Evolutionary conservation across 1,140 invertebrate genomes (phyloP), one percentile per base, ranked within the genome.

Genomic region (Branchinecta lindahli): DNA sequence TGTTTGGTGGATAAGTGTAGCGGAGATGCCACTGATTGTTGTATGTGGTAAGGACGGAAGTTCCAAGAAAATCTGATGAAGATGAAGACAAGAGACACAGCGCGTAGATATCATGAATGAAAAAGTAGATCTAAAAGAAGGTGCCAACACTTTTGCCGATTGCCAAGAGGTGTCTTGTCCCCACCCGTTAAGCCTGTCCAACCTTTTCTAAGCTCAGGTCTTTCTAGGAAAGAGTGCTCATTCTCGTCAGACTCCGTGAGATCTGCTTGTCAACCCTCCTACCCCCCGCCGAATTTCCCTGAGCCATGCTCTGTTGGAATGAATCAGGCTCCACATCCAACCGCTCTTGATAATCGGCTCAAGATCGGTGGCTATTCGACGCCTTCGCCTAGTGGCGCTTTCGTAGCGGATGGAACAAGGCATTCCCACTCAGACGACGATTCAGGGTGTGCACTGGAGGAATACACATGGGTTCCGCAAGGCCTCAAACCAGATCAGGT

Each of bases 401-500:
- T 61, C 65, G 74, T 74, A 66, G 77, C 79, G 67, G 79, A 91
- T 77, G 88, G 88, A 72, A 90, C 92, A 75, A 80, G 92, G 52
- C 91, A 95, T 76, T 94, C 91, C 5, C 93, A 95, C 75, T 94
- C 90, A 66, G 94, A 97, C 79, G 94, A 97, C 77, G 95, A 98
- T 81, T 94, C 91, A 66, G 94, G 95, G 8, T 98, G 94, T 78
- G 93, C 94, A 7, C 82, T 98, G 66, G 94, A 98, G 77, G 96
- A 98, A 78, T 98, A 98, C 80, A 94, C 93, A 0, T 98, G 95
- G 95, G 92, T 97, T 66, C 96, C 96, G 52, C 91, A 92, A 6
- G 94, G 94, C 71, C 83, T 97, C 6, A 86, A 93, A 80, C 93
- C 94, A 10, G 94, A 97, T 81, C 94, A 96, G 87, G 94, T 97